Evolutionary conservation across 2,888 invertebrate genomes (phyloP).

Genomic region (Euclidia mi): DNA sequence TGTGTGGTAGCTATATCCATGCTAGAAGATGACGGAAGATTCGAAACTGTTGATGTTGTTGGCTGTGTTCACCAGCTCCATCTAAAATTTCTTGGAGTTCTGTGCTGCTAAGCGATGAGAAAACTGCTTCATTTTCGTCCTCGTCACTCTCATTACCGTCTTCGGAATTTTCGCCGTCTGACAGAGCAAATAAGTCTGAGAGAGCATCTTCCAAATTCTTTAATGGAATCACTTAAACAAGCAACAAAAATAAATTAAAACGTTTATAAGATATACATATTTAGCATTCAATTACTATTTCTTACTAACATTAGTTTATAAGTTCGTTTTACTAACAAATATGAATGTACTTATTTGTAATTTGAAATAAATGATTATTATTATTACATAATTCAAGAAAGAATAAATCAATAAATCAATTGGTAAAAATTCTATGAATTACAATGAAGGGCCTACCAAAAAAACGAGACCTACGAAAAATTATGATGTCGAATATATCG

Average conservation of each 20-base stretch:
- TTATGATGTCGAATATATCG: conserved; percentile 26
- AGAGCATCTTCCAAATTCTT: conserved; percentile 18
- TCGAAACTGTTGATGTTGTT: conserved; percentile 25
- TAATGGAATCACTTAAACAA: conserved; percentile 6
- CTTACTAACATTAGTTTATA: no score
- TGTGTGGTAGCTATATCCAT: background rate
- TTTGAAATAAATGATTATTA: no score
- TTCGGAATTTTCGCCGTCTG: no score
- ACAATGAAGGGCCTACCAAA: conserved; percentile 2
- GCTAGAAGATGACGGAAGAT: conserved; percentile 15
- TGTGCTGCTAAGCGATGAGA: conserved; percentile 16
- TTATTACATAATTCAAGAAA: background rate
- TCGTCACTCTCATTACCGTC: conserved; percentile 32
- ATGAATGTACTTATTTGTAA: no score
- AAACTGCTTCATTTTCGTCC: conserved; percentile 28
- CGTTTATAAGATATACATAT: no score
- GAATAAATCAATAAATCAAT: background rate
- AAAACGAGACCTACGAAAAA: no score
- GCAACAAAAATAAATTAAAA: no score
- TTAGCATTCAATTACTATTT: background rate
- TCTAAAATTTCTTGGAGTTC: conserved; percentile 29
- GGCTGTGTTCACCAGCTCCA: no score
- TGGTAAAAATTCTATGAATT: conserved; percentile 1
- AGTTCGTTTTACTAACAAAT: no score
- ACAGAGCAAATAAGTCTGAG: conserved; percentile 8